Conservation (phyloP, 2,797 vertebrate genomes). For the Miichthys miiuy region DNA sequence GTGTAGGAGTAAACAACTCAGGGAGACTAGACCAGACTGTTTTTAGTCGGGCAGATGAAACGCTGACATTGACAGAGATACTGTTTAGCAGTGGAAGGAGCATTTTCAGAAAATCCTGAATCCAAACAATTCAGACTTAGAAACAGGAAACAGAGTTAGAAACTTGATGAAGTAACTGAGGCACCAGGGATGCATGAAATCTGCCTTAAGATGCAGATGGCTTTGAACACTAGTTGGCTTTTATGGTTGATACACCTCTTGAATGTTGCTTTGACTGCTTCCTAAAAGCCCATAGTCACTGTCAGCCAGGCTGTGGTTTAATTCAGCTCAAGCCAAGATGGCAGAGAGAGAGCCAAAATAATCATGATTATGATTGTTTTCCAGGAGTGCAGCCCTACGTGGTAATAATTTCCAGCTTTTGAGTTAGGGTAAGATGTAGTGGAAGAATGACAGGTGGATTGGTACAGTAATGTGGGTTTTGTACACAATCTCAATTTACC, state of each 20-base stretch:
- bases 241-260: background rate
- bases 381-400: too few relatives aligned
- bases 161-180: background rate
- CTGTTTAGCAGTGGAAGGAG: background rate
- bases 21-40: background rate
- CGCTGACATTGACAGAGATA: background rate
- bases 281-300: too few relatives aligned
- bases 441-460: too few relatives aligned
- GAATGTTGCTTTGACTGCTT: background rate
- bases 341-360: too few relatives aligned
- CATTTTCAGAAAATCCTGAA: background rate
- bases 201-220: background rate
- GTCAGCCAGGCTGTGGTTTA: too few relatives aligned
- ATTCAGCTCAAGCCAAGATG: too few relatives aligned
- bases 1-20: background rate
- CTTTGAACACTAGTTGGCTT: background rate
- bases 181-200: background rate
- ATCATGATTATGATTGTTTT: too few relatives aligned
- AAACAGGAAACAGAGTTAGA: background rate
- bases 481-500: too few relatives aligned
- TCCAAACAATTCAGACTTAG: background rate
- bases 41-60: background rate
- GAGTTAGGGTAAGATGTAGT: too few relatives aligned
- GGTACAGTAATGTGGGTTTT: too few relatives aligned
- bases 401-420: too few relatives aligned